Base-by-base conservation (phyloP, 2,888 invertebrate genomes). In the Leptopilina drosophilae region DNA sequence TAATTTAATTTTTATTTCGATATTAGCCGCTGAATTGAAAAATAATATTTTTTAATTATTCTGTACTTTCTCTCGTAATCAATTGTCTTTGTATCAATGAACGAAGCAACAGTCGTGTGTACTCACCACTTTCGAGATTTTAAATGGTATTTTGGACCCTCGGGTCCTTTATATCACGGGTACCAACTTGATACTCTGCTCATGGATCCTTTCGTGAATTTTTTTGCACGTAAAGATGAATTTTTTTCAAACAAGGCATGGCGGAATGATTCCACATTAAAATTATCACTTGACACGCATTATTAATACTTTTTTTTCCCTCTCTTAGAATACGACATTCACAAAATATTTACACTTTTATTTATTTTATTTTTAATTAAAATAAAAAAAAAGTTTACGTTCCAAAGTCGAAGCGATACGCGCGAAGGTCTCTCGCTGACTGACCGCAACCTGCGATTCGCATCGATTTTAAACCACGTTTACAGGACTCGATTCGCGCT, bases 401-500 rank as follows among this genome's bases (percentile, higher is more conserved):
- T 15, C 15, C 11, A 20, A 26, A 20, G 49, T 12, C 46, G 69
- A 64, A 62, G 42, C 15, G 42, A n/a, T 20, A 33, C 76, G 76
- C 88, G 87, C 88, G 88, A 85, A 84, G 85, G 87, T 87, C 83
- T 85, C 86, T 87, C 87, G 89, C 88, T 85, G 87, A 89, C 89
- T 88, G 88, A 88, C 87, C 85, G 86, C 87, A 87, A 88, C 87
- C 87, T 69, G 88, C 87, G 87, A 87, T 87, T 86, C 86, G 86
- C 89, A 89, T 89, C 89, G 89, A 89, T 89, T 89, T 89, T 89
- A 88, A 86, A 89, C 86, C 85, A 87, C 85, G 87, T 87, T 83
- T 85, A 86, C 69, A 69, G 65, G 65, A 66, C 42, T 66, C 42
- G 65, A 14, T n/a, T 69, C 53, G 26, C 53, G 20, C 49, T 33